These are phyloP conservation scores for Coecobrya sp. DNA, from an alignment of 2,888 invertebrate species.

Conservation along the genomic window DNA sequence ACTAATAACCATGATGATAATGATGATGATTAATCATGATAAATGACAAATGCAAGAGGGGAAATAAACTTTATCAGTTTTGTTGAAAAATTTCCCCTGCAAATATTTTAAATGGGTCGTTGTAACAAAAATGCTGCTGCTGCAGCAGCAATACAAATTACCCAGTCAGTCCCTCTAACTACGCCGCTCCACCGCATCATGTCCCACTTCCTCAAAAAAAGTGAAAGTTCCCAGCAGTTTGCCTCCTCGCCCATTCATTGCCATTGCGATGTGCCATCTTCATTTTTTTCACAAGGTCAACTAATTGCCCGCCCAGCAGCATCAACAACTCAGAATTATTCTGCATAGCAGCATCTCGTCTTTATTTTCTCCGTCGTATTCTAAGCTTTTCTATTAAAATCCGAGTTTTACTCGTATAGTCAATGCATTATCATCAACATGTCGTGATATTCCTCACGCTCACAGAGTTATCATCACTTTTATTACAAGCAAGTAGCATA, in stretches of 20 bases:
- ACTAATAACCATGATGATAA: too few species aligned
- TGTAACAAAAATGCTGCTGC: neutral
- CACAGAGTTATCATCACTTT: neutral
- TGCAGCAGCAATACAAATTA: neutral
- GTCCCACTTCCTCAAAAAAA: conserved; percentile 58
- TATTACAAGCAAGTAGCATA: too few species aligned
- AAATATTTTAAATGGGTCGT: conserved; percentile 7
- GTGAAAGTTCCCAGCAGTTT: conserved; percentile 36
- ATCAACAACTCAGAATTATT: neutral
- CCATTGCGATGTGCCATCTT: neutral
- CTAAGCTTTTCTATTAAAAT: neutral
- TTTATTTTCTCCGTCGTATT: neutral
- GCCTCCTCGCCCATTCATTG: neutral
- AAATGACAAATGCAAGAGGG: neutral
- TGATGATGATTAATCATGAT: neutral
- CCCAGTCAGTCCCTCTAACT: neutral
- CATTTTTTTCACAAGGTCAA: conserved; percentile 41
- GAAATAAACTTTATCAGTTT: neutral
- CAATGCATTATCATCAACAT: neutral
- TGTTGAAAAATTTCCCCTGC: conserved; percentile 18
- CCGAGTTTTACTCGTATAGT: neutral
- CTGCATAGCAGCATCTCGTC: neutral
- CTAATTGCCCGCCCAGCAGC: conserved; percentile 15
- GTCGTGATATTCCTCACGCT: neutral
- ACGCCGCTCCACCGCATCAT: neutral